Evolutionary conservation across 2,113 vertebrate genomes (phyloP), one percentile per base, ranked within the genome.

Genomic region (Poeciliopsis retropinna): DNA sequence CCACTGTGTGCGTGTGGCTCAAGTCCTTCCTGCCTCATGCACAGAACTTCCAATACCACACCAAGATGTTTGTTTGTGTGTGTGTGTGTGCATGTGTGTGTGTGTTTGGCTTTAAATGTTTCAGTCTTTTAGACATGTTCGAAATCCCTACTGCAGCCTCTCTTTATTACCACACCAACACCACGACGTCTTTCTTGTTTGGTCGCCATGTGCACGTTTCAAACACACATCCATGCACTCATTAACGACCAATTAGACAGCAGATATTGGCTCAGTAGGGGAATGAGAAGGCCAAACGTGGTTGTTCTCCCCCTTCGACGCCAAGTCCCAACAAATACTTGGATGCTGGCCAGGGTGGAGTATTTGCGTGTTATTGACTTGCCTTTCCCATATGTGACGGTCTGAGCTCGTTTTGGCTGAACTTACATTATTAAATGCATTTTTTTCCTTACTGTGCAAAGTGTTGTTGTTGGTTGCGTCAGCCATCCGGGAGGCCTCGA

Each of bases 191-290:
- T 60, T 28, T 62, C 28, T 68, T 61, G 19, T n/a, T 72, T 75
- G 32, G 44, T 73, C 70, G 78, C 73, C 47, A 70, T 29, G 34
- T 68, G 54, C 57, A 31, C 54, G 60, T 37, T 81, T 32, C 74
- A 66, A 54, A 28, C 64, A 75, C 75, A 69, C 75, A 70, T 67
- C 44, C 62, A 65, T 60, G 79, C 69, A 74, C 86, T 92, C 84
- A 92, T 94, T 93, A 94, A 88, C 86, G 84, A 87, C 90, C 89
- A 93, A 93, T 93, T 94, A 94, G 87, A 88, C 86, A 86, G 82
- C 81, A 86, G 83, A 89, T 87, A 88, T 92, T 90, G 88, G 87
- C 91, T 82, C 88, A 76, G 85, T 73, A 77, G 82, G 87, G 81
- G 68, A 86, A 91, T 80, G 60, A 75, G 92, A 92, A 92, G 89